Percentiles rank a stretch among this genome's conserved stretches.
Conservation (phyloP, 35 echinoderm and acorn worm species). For the Nesometra sesokonis region DNA sequence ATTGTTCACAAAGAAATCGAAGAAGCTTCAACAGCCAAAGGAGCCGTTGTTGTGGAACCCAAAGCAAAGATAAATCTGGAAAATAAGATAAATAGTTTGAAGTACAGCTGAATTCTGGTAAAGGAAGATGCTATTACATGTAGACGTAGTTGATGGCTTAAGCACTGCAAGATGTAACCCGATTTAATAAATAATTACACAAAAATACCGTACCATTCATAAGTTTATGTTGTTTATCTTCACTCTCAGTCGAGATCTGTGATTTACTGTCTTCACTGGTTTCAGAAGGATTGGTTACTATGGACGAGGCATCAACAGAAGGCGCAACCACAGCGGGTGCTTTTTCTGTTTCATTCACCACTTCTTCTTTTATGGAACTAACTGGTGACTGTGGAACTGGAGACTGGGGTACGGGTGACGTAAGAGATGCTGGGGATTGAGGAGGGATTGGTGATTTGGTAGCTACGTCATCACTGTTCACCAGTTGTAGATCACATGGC, state of each 20-base stretch:
- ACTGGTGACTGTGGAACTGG: neutral
- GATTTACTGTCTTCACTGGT: neutral
- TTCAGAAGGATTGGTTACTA: neutral
- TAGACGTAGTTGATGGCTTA: too few species aligned
- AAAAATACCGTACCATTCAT: neutral
- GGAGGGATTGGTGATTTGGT: neutral
- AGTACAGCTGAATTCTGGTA: too few species aligned
- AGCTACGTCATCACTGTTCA: neutral
- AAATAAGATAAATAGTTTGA: too few species aligned
- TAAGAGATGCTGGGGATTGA: neutral
- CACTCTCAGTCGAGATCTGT: neutral
- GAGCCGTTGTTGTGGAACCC: too few species aligned
- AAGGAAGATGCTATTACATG: too few species aligned
- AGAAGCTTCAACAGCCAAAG: too few species aligned
- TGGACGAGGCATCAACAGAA: neutral
- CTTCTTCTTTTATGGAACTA: neutral
- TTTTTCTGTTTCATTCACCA: neutral
- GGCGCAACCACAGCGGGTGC: neutral
- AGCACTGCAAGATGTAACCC: too few species aligned
- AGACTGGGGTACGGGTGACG: neutral
- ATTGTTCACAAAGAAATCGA: too few species aligned
- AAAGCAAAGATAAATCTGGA: too few species aligned
- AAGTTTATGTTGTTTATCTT: neutral
- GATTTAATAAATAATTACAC: too few species aligned
- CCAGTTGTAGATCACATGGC: neutral